A percentile compares a stretch with the other conserved stretches of the same genome.
Evolutionary conservation across 2,888 invertebrate genomes (phyloP).

Genomic region (Ophioninae sp.): DNA sequence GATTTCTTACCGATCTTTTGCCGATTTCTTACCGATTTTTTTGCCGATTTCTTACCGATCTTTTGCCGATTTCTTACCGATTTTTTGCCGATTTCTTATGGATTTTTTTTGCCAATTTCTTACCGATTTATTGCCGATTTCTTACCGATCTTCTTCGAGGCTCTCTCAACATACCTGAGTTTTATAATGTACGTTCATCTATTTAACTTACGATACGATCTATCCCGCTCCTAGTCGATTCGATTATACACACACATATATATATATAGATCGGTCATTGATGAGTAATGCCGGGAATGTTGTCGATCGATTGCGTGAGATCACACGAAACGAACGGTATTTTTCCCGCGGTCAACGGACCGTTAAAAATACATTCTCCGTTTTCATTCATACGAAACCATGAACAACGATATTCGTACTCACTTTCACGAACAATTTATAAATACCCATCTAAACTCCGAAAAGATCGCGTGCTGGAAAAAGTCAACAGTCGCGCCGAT

Average conservation of each 20-base stretch:
- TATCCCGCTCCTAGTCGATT: not conserved
- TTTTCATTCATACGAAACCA: not conserved
- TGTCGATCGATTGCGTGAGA: not conserved
- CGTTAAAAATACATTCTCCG: not conserved
- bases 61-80: too few relatives aligned
- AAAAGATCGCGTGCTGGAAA: not conserved
- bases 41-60: too few relatives aligned
- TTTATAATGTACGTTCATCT: too few relatives aligned
- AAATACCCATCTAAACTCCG: not conserved
- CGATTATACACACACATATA: not conserved
- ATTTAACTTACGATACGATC: not conserved
- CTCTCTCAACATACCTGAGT: too few relatives aligned
- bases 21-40: too few relatives aligned
- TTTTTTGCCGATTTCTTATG: too few relatives aligned
- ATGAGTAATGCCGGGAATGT: not conserved
- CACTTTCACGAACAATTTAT: not conserved
- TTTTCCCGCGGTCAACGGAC: not conserved
- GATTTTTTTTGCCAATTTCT: too few relatives aligned
- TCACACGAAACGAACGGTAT: not conserved
- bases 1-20: too few relatives aligned
- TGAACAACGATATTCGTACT: not conserved
- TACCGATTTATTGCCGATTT: too few relatives aligned
- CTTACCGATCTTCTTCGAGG: too few relatives aligned
- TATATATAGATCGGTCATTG: not conserved
- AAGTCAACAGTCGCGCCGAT: not conserved